Conservation (phyloP, 2,113 vertebrate species). For the Antechinus stuartii region DNA sequence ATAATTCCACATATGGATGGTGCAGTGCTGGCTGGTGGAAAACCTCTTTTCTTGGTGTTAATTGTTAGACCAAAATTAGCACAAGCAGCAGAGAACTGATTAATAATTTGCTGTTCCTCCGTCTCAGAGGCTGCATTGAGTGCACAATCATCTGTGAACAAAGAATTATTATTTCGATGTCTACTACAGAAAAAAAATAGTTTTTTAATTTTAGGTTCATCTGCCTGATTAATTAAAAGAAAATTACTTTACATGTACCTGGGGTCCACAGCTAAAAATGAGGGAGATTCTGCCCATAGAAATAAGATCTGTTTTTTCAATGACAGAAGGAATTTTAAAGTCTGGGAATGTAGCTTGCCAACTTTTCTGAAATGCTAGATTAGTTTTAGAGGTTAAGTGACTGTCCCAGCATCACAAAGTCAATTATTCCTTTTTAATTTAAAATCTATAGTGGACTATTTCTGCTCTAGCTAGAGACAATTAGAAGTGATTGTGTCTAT, state of each 20-base stretch:
- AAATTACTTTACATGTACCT: neutral
- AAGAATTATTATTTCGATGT: neutral
- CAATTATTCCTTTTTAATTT: neutral
- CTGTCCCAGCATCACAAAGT: neutral
- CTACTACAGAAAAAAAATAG: neutral
- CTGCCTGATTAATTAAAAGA: neutral
- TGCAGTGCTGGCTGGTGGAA: neutral
- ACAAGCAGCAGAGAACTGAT: neutral
- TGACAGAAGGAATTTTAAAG: neutral
- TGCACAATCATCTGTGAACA: neutral
- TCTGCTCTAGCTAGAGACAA: neutral
- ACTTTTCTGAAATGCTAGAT: neutral
- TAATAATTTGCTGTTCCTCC: neutral
- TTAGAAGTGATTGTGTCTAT: neutral
- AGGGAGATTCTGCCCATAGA: neutral
- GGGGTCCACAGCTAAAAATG: neutral
- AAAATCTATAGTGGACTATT: neutral
- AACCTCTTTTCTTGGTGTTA: neutral
- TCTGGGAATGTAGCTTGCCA: neutral
- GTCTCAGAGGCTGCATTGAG: neutral
- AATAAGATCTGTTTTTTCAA: neutral
- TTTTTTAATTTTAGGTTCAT: neutral
- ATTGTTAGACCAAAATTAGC: neutral
- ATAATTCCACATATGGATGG: neutral
- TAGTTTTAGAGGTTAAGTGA: neutral